A percentile compares a stretch with the other conserved stretches of the same genome.
Conservation (phyloP, 2,888 invertebrate species). For the Mythimna lalbum region DNA sequence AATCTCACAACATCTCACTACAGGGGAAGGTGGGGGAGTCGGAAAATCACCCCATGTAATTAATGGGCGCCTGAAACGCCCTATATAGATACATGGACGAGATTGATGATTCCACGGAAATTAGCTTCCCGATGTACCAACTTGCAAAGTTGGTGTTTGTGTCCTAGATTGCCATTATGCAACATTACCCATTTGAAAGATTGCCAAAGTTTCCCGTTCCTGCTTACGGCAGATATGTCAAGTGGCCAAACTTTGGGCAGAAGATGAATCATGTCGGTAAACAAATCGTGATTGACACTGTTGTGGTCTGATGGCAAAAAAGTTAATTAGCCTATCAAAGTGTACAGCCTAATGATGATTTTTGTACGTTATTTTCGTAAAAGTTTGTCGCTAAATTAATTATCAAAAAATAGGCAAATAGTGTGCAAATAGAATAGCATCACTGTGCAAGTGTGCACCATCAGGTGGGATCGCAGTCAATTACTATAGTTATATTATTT, state of each 20-base stretch:
- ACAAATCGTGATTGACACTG: conserved; percentile 27
- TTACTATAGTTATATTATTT: too few relatives aligned
- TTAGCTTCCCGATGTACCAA: not conserved
- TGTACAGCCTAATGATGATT: too few relatives aligned
- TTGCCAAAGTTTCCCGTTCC: conserved; percentile 46
- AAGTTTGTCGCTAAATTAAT: too few relatives aligned
- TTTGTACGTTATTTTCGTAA: too few relatives aligned
- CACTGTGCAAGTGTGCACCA: too few relatives aligned
- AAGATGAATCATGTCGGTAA: conserved; percentile 34
- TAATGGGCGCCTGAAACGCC: too few relatives aligned
- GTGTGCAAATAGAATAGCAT: too few relatives aligned
- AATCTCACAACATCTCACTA: too few relatives aligned
- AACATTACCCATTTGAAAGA: conserved; percentile 40
- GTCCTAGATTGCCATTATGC: conserved; percentile 31
- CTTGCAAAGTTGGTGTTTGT: conserved; percentile 5
- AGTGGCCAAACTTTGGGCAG: conserved; percentile 22
- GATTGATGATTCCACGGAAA: not conserved
- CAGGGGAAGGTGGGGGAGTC: too few relatives aligned
- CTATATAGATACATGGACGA: not conserved
- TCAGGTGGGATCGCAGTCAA: too few relatives aligned
- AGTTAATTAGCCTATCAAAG: conserved; percentile 1
- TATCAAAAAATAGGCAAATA: too few relatives aligned
- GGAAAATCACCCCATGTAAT: too few relatives aligned
- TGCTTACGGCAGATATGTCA: conserved; percentile 40
- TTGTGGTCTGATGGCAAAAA: not conserved